Conservation (phyloP, 1,140 invertebrate genomes). For the Tachypleus tridentatus region DNA sequence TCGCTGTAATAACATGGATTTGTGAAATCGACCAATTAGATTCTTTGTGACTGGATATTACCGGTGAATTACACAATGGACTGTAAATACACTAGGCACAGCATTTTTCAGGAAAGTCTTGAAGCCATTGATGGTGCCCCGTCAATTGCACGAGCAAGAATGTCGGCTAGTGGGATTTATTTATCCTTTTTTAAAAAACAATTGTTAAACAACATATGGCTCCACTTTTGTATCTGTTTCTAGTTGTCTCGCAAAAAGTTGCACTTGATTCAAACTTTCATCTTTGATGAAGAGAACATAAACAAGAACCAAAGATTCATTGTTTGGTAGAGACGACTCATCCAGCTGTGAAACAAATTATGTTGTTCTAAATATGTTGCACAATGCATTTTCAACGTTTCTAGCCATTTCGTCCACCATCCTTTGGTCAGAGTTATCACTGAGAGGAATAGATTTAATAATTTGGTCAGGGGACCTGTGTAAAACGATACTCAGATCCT, state of each 20-base stretch:
- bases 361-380: constrained; percentile 11
- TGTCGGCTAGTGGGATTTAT: constrained; percentile 28
- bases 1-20: constrained; percentile 19
- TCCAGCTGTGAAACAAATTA: constrained; percentile 20
- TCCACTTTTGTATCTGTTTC: constrained; percentile 18
- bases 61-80: constrained; percentile 20
- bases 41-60: constrained; percentile 19
- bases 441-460: constrained; percentile 2
- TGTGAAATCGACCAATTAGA: constrained; percentile 14
- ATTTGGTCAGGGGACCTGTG: no score
- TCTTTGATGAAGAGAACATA: constrained; percentile 14
- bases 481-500: no score
- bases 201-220: constrained; percentile 18
- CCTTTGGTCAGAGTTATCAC: constrained; percentile 17
- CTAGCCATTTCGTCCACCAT: constrained; percentile 12
- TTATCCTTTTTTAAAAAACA: constrained; percentile 28
- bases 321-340: constrained; percentile 21
- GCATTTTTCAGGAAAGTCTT: constrained; percentile 26
- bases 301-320: constrained; percentile 18
- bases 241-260: constrained; percentile 12
- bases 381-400: constrained; percentile 11
- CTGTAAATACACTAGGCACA: constrained; percentile 19
- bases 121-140: constrained; percentile 27
- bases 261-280: constrained; percentile 8
- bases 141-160: constrained; percentile 29